These are phyloP conservation scores for Apodemus sylvaticus DNA, from an alignment of 2,113 vertebrate species.

Conservation along the genomic window DNA sequence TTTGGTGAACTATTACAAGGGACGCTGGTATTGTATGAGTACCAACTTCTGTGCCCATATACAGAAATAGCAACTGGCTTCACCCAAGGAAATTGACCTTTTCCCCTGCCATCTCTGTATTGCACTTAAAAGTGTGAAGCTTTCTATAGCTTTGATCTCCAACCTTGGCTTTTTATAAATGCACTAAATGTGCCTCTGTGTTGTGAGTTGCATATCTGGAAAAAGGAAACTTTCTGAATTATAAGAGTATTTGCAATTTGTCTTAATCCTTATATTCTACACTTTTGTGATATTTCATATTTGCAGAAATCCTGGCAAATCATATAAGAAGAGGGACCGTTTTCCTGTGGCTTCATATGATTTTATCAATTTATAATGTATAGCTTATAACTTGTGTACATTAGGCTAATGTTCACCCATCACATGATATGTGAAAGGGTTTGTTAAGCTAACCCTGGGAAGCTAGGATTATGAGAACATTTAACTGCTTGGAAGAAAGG, in stretches of 20 bases:
- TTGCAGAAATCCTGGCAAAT: not conserved
- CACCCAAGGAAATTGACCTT: not conserved
- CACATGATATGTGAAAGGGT: not conserved
- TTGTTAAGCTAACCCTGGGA: constrained; percentile 22
- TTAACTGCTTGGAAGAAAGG: constrained; percentile 8
- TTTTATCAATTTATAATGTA: constrained; percentile 13
- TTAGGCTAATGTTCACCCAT: constrained; percentile 29
- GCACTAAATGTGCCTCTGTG: constrained; percentile 2
- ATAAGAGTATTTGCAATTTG: not conserved
- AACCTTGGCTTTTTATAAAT: not conserved
- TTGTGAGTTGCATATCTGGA: not conserved
- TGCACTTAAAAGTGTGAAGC: not conserved
- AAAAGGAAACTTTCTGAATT: not conserved
- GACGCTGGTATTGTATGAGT: fast-evolving
- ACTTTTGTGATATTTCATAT: not conserved
- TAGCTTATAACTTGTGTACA: not conserved
- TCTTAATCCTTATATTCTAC: not conserved
- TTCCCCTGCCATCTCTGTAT: not conserved
- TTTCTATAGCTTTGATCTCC: not conserved
- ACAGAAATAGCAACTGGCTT: not conserved
- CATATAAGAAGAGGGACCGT: not conserved
- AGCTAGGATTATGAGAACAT: not conserved
- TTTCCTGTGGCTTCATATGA: not conserved
- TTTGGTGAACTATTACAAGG: not conserved
- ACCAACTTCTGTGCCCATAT: not conserved